These are phyloP conservation scores for Pilophorus perplexus DNA, from an alignment of 2,888 invertebrate species.

Conservation along the genomic window DNA sequence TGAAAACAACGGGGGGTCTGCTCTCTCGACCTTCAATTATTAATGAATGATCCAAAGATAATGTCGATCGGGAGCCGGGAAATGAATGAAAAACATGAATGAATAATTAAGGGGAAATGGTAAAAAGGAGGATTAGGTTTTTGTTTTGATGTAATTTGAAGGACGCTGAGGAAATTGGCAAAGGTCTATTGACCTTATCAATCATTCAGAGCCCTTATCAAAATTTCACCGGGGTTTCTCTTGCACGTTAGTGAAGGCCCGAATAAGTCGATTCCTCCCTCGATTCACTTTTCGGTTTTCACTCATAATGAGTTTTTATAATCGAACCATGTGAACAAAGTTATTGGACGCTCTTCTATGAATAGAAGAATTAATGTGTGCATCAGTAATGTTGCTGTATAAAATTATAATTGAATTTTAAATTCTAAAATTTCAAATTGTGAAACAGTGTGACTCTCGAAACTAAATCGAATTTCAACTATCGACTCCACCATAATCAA, in stretches of 20 bases:
- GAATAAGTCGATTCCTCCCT: constrained; percentile 20
- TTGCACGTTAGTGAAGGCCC: constrained; percentile 28
- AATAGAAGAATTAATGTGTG: no score
- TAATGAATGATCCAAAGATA: constrained; percentile 34
- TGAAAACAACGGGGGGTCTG: not conserved
- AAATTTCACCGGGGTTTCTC: constrained; percentile 31
- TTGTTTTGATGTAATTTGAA: constrained; percentile 39
- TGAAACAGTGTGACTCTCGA: no score
- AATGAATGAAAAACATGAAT: constrained; percentile 22
- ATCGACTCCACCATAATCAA: no score
- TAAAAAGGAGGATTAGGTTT: constrained; percentile 39
- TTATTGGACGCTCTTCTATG: no score
- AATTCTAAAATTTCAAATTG: no score
- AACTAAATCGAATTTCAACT: no score
- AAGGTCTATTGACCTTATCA: constrained; percentile 35
- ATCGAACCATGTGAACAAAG: no score
- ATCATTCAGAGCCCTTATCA: constrained; percentile 34
- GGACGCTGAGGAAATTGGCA: constrained; percentile 34
- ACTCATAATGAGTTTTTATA: not conserved
- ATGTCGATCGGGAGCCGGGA: constrained; percentile 29
- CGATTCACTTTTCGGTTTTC: not conserved
- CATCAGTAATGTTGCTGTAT: no score
- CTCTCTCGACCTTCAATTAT: constrained; percentile 30
- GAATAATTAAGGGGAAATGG: constrained; percentile 27
- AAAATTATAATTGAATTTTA: no score